Conservation (phyloP, 1,140 invertebrate species). For the Atta colombica region DNA sequence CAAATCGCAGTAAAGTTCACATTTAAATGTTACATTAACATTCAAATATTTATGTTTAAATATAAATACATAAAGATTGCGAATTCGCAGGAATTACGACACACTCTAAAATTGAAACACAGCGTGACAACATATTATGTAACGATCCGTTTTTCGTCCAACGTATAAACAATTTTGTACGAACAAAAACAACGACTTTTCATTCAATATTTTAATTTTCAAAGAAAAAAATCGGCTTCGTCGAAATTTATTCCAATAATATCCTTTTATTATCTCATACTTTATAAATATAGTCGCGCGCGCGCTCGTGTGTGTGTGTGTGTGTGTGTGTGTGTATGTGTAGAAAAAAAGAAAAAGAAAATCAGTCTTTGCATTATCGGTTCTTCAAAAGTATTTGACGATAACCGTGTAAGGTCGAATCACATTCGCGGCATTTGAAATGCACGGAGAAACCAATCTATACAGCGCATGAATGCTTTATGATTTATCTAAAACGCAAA, state of each 20-base stretch:
- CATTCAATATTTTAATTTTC: not conserved
- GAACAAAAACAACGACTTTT: too few relatives aligned
- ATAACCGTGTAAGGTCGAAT: slow-evolving; percentile 34
- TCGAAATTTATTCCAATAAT: not conserved
- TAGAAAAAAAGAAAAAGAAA: not conserved
- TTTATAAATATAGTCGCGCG: too few relatives aligned
- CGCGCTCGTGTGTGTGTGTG: not conserved
- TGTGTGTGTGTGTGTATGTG: not conserved
- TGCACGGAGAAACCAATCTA: not conserved
- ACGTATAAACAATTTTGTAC: not conserved
- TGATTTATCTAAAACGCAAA: slow-evolving; percentile 3
- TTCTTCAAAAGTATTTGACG: not conserved
- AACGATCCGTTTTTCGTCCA: not conserved
- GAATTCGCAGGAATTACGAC: not conserved
- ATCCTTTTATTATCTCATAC: too few relatives aligned
- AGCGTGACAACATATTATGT: not conserved
- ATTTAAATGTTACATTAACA: not conserved
- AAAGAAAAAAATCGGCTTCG: not conserved
- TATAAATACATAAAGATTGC: not conserved
- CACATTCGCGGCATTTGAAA: not conserved
- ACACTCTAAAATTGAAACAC: not conserved
- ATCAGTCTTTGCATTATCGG: not conserved
- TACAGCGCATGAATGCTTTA: not conserved
- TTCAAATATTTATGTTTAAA: not conserved
- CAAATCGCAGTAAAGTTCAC: not conserved